Base-by-base conservation (phyloP, 2,888 invertebrate species). In the Poecilobothrus nobilitatus region DNA sequence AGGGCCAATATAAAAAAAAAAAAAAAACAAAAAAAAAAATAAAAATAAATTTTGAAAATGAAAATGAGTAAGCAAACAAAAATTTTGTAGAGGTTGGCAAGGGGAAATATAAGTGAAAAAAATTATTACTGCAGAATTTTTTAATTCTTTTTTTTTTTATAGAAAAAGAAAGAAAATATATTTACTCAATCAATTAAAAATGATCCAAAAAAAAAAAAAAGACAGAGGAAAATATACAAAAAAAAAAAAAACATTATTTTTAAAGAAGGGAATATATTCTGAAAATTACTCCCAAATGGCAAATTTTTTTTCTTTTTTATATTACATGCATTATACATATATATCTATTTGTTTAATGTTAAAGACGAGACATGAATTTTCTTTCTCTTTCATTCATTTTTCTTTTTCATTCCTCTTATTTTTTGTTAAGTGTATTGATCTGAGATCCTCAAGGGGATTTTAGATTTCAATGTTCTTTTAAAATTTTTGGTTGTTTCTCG, bases 171-270 rank as follows among this genome's bases (percentile, higher is more conserved):
- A n/a, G 15, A 53, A 2, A 53, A 12, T 6, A 53, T 53, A 53
- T 53, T 53, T 53, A n/a, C 53, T 53, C n/a, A 53, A 53, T 53
- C 53, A 53, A 53, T 53, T 53, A 53, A 53, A 53, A 53, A 53
- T 18, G 15, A 53, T 2, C 15, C 6, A 53, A 15, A 53, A 53
- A 6, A 18, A 18, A 15, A 53, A 53, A 53, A 12, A 37, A 12
- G 37, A 27, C 27, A 27, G 53, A 18, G 53, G 53, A 53, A 15
- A 37, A 10, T 10, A 37, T 37, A 37, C 37, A 37, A 53, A 53
- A 53, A 12, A 5, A 37, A 53, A 53, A 53, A 12, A 5, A 6
- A 41, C 7, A 41, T 41, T 27, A 4, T 53, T 12, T 53, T 18
- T 53, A 8, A 15, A 53, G 15, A 53, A 53, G 15, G 6, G 53